phyloP scores from a whole-genome alignment of 2,113 vertebrate species.

The Stegostoma tigrinum region DNA sequence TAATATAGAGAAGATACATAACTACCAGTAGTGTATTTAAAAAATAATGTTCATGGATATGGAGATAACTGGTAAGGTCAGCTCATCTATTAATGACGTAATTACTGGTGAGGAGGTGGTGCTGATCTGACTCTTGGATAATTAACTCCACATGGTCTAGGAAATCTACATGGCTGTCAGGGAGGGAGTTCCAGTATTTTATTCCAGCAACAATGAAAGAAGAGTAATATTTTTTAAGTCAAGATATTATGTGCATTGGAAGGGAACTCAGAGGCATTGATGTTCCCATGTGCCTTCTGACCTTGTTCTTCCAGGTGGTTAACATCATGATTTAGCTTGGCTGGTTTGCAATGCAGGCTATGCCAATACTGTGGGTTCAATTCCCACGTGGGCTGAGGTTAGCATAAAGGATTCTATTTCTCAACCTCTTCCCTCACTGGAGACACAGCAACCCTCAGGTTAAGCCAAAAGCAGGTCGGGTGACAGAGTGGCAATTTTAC shows the following conservation, averaged over 20 bases:
- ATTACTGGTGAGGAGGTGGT: background rate
- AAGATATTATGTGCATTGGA: background rate
- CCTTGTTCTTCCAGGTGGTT: background rate
- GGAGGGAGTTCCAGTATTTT: background rate
- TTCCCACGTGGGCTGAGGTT: too few species aligned
- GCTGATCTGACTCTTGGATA: background rate
- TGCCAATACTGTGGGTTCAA: too few species aligned
- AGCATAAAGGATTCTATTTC: too few species aligned
- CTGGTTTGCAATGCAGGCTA: too few species aligned
- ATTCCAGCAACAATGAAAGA: background rate
- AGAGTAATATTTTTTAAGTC: background rate
- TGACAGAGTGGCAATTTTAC: too few species aligned
- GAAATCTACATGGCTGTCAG: background rate
- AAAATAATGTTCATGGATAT: background rate
- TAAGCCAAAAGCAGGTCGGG: too few species aligned
- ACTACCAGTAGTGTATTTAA: background rate
- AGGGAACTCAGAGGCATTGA: background rate
- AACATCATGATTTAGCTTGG: background rate
- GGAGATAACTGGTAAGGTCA: background rate
- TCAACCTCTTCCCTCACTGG: too few species aligned
- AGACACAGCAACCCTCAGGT: too few species aligned
- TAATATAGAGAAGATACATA: slow-evolving; percentile 18
- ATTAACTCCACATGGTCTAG: background rate
- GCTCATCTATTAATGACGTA: background rate
- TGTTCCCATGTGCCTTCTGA: background rate